Percentiles rank a stretch among this genome's conserved stretches.
Conservation (phyloP, 2,888 invertebrate genomes). For the Junonia oenone region DNA sequence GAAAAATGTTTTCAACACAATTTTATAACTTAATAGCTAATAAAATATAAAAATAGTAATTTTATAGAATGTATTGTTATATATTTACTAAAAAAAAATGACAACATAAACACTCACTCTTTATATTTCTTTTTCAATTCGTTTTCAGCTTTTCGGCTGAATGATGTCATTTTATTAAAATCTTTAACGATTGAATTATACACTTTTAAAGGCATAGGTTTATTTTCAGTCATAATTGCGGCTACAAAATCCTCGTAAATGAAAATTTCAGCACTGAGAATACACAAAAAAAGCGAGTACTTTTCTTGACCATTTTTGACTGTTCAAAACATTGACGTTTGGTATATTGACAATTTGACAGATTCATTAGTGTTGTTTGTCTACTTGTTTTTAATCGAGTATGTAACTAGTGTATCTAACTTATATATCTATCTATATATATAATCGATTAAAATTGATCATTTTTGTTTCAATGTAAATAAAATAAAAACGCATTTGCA, state of each 20-base stretch:
- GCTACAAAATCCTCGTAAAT: too few species aligned
- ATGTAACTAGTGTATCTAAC: too few species aligned
- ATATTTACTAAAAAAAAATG: background rate
- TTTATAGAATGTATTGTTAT: background rate
- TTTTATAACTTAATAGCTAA: background rate
- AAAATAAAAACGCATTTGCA: too few species aligned
- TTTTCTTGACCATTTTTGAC: too few species aligned
- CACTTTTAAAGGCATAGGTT: constrained; percentile 57
- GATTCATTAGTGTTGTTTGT: too few species aligned
- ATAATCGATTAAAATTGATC: too few species aligned
- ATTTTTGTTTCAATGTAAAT: too few species aligned
- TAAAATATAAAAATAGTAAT: background rate
- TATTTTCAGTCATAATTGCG: constrained; percentile 31
- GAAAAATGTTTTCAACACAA: background rate
- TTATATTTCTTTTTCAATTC: constrained; percentile 78
- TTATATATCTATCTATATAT: too few species aligned
- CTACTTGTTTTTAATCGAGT: too few species aligned
- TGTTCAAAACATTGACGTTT: too few species aligned
- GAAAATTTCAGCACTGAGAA: background rate
- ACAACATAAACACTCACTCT: constrained; percentile 56
- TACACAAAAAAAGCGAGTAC: background rate
- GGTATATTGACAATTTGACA: too few species aligned
- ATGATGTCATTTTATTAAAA: constrained; percentile 76
- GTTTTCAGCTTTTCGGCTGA: constrained; percentile 80
- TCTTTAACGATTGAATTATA: constrained; percentile 77